A percentile compares a stretch with the other conserved stretches of the same genome.
Conservation (phyloP, 1,140 invertebrate species). For the Cyphomyrmex costatus region DNA sequence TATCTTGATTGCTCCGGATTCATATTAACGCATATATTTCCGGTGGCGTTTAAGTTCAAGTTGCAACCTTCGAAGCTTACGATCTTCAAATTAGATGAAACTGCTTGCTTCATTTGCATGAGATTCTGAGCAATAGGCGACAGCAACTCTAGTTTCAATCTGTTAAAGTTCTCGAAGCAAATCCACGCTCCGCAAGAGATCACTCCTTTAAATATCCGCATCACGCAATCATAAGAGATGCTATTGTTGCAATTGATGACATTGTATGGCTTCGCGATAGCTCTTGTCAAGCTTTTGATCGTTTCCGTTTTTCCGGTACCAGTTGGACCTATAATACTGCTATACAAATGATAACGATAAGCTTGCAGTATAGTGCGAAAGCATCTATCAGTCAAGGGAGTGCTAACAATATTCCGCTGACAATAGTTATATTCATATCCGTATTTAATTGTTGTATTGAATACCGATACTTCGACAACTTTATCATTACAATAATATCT, state of each 20-base stretch:
- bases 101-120: constrained; percentile 86
- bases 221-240: constrained; percentile 89
- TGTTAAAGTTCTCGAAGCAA: constrained; percentile 91
- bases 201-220: constrained; percentile 89
- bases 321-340: constrained; percentile 89
- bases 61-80: constrained; percentile 89
- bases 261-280: constrained; percentile 89
- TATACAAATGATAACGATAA: constrained; percentile 88
- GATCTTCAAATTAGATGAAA: constrained; percentile 85
- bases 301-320: constrained; percentile 92
- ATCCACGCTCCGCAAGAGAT: constrained; percentile 90
- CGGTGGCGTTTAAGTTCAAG: constrained; percentile 88
- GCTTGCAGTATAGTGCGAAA: constrained; percentile 96
- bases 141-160: constrained; percentile 88
- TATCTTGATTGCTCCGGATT: constrained; percentile 88
- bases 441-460: constrained; percentile 92
- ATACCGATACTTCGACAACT: constrained; percentile 91
- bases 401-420: constrained; percentile 94
- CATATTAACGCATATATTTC: constrained; percentile 90
- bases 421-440: constrained; percentile 95
- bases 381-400: constrained; percentile 96
- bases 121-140: constrained; percentile 88
- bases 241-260: constrained; percentile 90
- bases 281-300: constrained; percentile 90
- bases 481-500: constrained; percentile 94